These are phyloP conservation scores for Myrmecophaga tridactyla DNA, from an alignment of 2,113 vertebrate genomes.

Conservation along the genomic window DNA sequence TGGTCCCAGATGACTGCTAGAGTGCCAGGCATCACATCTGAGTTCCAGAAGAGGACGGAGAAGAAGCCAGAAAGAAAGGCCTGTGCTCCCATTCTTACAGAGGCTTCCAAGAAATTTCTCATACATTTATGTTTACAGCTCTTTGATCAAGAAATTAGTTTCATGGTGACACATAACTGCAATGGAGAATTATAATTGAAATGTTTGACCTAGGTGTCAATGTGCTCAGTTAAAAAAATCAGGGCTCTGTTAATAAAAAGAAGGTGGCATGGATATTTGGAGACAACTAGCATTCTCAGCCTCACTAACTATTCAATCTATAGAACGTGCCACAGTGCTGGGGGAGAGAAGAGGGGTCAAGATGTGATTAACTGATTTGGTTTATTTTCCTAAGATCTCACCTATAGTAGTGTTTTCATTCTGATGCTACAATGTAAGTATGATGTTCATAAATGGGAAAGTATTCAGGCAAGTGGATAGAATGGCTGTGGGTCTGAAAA, in stretches of 20 bases:
- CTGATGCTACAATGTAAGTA: neutral
- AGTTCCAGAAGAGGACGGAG: neutral
- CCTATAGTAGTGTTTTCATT: neutral
- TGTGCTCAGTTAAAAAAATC: neutral
- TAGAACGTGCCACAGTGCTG: neutral
- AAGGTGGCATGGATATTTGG: neutral
- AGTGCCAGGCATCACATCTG: neutral
- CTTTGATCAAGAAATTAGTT: conserved; percentile 32
- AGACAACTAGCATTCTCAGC: neutral
- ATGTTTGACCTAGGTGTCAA: neutral
- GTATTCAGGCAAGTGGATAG: neutral
- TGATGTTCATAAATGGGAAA: neutral
- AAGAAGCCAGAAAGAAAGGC: neutral
- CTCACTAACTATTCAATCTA: neutral
- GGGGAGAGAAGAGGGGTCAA: neutral
- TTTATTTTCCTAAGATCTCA: neutral
- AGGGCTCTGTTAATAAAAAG: neutral
- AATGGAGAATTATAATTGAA: neutral
- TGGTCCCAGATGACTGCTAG: neutral
- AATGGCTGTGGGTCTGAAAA: neutral
- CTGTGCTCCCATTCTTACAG: neutral
- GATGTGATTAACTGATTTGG: neutral
- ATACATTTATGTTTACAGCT: neutral
- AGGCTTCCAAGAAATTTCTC: neutral
- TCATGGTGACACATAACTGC: neutral